These are phyloP conservation scores for Excalfactoria chinensis DNA, from an alignment of 2,113 vertebrate species.

Conservation along the genomic window DNA sequence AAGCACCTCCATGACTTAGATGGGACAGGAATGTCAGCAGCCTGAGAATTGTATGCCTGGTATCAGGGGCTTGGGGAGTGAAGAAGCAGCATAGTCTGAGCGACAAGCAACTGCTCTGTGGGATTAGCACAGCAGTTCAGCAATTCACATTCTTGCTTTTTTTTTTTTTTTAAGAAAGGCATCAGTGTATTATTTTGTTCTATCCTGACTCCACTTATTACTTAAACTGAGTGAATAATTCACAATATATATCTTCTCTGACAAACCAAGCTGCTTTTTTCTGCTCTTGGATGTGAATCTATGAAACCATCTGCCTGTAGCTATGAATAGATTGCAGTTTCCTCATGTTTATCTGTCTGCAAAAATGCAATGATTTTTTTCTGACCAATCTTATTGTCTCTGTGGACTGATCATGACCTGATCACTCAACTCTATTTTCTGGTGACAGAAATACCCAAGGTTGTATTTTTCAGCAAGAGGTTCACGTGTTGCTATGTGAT, in stretches of 20 bases:
- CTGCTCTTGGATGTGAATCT: background rate
- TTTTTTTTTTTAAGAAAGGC: background rate
- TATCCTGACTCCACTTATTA: background rate
- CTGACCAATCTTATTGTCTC: background rate
- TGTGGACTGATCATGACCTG: background rate
- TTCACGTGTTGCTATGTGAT: background rate
- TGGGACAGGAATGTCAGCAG: background rate
- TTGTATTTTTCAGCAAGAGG: background rate
- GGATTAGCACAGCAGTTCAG: background rate
- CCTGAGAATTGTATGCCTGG: background rate
- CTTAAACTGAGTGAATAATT: constrained; percentile 36
- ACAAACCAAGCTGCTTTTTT: constrained; percentile 3
- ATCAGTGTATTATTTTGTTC: constrained; percentile 6
- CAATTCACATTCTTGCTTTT: background rate
- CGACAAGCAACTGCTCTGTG: background rate
- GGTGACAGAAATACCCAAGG: background rate
- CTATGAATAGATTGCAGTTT: constrained; percentile 48
- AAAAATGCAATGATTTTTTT: background rate
- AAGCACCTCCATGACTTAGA: background rate
- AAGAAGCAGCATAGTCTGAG: background rate
- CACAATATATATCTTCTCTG: background rate
- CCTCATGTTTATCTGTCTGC: background rate
- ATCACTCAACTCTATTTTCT: background rate
- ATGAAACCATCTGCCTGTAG: constrained; percentile 46
- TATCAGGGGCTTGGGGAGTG: rapidly evolving